Percentiles rank a stretch among this genome's conserved stretches.
These are phyloP conservation scores for Machaerirhynchus nigripectus DNA, from an alignment of 2,113 vertebrate species.

Conservation along the genomic window DNA sequence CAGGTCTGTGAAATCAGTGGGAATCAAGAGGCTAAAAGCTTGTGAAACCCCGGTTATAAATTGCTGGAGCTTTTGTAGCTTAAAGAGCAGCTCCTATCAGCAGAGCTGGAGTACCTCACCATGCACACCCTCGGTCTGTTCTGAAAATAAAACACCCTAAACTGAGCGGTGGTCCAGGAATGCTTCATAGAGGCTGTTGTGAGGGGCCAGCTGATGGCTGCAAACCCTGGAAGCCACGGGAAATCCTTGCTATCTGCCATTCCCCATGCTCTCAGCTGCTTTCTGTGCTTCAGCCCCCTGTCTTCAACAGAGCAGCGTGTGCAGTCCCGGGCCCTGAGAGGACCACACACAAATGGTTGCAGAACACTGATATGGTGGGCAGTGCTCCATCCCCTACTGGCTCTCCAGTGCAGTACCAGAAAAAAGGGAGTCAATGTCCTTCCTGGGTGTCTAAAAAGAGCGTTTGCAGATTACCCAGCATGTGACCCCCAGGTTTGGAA, in stretches of 20 bases:
- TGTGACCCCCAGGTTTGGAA: conserved; percentile 34
- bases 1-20: neutral
- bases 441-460: neutral
- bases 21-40: neutral
- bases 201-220: neutral
- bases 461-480: neutral
- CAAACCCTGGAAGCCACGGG: neutral
- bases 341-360: neutral
- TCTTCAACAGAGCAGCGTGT: neutral
- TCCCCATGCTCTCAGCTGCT: neutral
- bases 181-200: neutral
- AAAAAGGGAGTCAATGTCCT: neutral
- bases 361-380: neutral
- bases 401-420: neutral
- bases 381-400: neutral
- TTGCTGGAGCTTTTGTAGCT: neutral
- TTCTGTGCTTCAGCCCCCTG: neutral
- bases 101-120: neutral
- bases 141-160: neutral
- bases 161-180: neutral
- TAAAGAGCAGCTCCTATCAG: neutral
- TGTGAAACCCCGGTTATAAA: neutral
- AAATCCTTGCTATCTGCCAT: neutral
- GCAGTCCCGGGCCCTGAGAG: neutral
- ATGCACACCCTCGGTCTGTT: neutral